These are phyloP conservation scores for Tenebrio molitor DNA, from an alignment of 1,140 invertebrate genomes.

Conservation along the genomic window DNA sequence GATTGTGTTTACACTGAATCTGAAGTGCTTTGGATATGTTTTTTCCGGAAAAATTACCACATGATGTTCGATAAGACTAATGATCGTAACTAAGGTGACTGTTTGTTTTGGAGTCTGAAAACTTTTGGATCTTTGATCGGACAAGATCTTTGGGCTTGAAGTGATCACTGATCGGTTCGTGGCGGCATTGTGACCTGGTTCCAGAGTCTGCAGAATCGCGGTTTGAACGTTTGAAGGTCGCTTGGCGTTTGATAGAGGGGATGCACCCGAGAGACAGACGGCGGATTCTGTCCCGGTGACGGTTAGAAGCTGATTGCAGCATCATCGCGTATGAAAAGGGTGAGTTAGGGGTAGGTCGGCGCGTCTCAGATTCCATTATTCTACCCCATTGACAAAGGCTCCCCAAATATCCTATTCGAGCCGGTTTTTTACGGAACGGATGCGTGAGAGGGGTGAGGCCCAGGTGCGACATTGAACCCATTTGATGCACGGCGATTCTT, in stretches of 20 bases:
- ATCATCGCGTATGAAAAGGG: constrained; percentile 62
- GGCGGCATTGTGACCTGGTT: too few relatives aligned
- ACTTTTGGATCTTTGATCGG: too few relatives aligned
- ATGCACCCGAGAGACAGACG: constrained; percentile 46
- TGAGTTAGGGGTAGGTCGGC: constrained; percentile 61
- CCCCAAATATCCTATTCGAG: constrained; percentile 61
- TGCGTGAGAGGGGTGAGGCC: constrained; percentile 60
- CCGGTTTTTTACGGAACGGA: constrained; percentile 61
- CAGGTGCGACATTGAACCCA: constrained; percentile 59
- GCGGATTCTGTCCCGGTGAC: constrained; percentile 49
- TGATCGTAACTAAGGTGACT: too few relatives aligned
- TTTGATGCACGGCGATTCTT: constrained; percentile 59
- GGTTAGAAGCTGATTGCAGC: constrained; percentile 55
- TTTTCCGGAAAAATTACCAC: too few relatives aligned
- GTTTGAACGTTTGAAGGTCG: too few relatives aligned
- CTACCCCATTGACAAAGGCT: constrained; percentile 60
- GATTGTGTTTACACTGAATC: too few relatives aligned
- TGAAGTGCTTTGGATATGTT: too few relatives aligned
- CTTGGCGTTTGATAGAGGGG: constrained; percentile 31
- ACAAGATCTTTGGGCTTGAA: too few relatives aligned
- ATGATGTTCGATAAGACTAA: too few relatives aligned
- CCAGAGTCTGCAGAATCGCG: too few relatives aligned
- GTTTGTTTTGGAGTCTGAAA: too few relatives aligned
- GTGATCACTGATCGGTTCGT: too few relatives aligned
- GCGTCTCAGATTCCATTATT: constrained; percentile 64